These are phyloP conservation scores for Drosophila miranda DNA, from an alignment of 1,140 invertebrate genomes.

Conservation along the genomic window DNA sequence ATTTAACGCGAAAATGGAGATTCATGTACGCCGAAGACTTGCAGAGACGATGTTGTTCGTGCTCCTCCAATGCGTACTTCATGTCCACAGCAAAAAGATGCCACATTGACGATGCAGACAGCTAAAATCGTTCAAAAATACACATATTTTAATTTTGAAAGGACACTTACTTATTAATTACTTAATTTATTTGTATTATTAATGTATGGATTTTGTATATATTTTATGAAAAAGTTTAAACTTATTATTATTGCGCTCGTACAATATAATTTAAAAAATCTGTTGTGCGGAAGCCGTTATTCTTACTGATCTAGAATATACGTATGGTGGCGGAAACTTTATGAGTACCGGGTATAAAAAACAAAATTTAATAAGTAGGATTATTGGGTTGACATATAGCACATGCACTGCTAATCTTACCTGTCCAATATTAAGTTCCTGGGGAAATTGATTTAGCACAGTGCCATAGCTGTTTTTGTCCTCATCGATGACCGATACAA, in stretches of 20 bases:
- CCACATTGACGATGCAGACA: constrained; percentile 99
- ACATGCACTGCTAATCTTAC: constrained; percentile 80
- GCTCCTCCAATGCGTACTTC: constrained; percentile 98
- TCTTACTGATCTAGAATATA: too few relatives aligned
- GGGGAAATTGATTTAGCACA: constrained; percentile 98
- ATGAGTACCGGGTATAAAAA: too few relatives aligned
- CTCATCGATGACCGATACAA: constrained; percentile 99
- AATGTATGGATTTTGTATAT: too few relatives aligned
- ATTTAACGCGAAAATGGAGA: constrained; percentile 98
- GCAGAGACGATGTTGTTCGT: constrained; percentile 96
- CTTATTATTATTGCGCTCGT: too few relatives aligned
- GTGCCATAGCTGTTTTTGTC: constrained; percentile 99
- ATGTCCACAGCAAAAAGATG: constrained; percentile 98
- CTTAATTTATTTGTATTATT: too few relatives aligned
- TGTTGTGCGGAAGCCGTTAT: too few relatives aligned
- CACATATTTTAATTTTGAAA: background rate
- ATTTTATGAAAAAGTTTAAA: too few relatives aligned
- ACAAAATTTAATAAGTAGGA: too few relatives aligned
- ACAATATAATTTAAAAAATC: background rate
- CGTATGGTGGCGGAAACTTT: too few relatives aligned
- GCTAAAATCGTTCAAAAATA: constrained; percentile 83
- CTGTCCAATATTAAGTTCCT: constrained; percentile 95
- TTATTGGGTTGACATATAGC: too few relatives aligned
- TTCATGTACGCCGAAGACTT: constrained; percentile 99
- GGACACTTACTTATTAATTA: too few relatives aligned